A percentile compares a stretch with the other conserved stretches of the same genome.
phyloP scores from a whole-genome alignment of 2,797 vertebrate genomes.

The Sus cebifrons region DNA sequence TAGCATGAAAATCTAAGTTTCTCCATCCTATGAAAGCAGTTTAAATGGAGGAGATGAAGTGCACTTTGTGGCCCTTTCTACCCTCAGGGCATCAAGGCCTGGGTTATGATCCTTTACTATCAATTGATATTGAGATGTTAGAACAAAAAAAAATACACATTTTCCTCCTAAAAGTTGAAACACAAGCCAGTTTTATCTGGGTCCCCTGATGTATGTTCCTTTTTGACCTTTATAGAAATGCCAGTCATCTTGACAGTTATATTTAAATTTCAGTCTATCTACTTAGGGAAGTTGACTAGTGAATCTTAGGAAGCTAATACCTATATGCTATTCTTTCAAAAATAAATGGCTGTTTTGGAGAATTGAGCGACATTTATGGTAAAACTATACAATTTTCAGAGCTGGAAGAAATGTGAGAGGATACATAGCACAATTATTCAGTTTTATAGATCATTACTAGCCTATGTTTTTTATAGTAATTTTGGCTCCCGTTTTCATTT shows the following conservation, averaged over 20 bases:
- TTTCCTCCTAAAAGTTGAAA: conserved; percentile 54
- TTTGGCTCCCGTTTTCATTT: background rate
- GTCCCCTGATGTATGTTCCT: background rate
- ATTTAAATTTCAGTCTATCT: background rate
- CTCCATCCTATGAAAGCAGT: background rate
- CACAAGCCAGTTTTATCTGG: background rate
- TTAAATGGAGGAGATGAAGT: background rate
- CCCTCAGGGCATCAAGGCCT: background rate
- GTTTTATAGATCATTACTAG: conserved; percentile 25
- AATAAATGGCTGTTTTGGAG: background rate
- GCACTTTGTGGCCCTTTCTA: background rate
- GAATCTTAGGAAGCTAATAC: background rate
- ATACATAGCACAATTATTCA: background rate
- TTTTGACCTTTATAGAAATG: conserved; percentile 41
- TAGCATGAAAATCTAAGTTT: conserved; percentile 25
- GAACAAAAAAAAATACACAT: background rate
- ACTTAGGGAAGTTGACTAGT: background rate
- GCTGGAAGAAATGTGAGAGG: background rate
- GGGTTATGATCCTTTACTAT: background rate
- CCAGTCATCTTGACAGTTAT: background rate
- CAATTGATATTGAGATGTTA: background rate
- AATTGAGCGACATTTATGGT: background rate
- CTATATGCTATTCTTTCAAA: background rate
- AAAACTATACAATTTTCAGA: background rate
- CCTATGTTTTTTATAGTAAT: background rate